Evolutionary conservation across 2,888 invertebrate genomes (phyloP), one percentile per base, ranked within the genome.

Genomic region (Eulithis testata): DNA sequence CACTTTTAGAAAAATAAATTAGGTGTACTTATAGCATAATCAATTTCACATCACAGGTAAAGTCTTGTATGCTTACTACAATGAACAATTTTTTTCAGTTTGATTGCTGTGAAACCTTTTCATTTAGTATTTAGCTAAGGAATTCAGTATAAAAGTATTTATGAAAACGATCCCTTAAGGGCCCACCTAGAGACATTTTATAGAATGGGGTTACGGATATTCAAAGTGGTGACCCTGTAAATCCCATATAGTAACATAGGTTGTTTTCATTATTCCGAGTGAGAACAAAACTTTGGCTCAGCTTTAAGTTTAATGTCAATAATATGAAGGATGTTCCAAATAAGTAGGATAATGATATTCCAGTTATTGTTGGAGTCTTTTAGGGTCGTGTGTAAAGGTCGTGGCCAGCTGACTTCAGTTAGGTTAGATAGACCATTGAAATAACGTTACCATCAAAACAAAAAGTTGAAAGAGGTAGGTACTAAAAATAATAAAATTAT

Each of bases 241-340:
- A 49, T 49, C 21, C 21, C 21, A 9, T 49, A 8, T 1, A 9
- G 7, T 7, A 14, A 7, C 21, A 3, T 21, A 49, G 21, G 49
- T 49, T 49, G 54, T 54, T 61, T 51, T 56, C 44, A 14, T 51
- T 36, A 50, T 50, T 50, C 61, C 40, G 40, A 40, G 55, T 36
- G 54, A 43, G 63, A 64, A 76, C 75, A 82, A 82, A 81, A 60
- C 74, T 79, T 71, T 72, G 72, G 58, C 76, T 77, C 75, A 79
- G 72, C 72, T 76, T 64, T 72, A 75, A 80, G 72, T 82, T 79
- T 69, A 77, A 76, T 73, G 70, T 76, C 74, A 77, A 76, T 76
- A 76, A 50, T 44, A 52, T 47, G 54, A 49, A 62, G 58, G 62
- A 61, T 57, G 61, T 55, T 66, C 45, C 40, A 47, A 59, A 50